Percentiles rank a stretch among this genome's conserved stretches.
phyloP scores from a whole-genome alignment of 2,888 invertebrate species.

The Tenthredo notha region DNA sequence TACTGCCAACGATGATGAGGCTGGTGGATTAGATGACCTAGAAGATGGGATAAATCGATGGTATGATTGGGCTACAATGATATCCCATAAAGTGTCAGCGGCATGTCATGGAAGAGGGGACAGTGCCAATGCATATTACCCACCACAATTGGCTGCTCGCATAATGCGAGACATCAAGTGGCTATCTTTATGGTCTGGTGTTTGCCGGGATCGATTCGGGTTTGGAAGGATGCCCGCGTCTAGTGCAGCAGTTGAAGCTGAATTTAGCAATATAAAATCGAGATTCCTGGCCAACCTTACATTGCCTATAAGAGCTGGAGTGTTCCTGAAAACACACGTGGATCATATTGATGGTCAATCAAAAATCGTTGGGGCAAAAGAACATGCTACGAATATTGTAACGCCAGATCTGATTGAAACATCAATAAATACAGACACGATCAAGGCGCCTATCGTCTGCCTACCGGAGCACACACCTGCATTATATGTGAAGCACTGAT shows the following conservation, averaged over 20 bases:
- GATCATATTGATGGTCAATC: slow-evolving; percentile 37
- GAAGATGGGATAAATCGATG: slow-evolving; percentile 1
- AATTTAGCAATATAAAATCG: slow-evolving; percentile 53
- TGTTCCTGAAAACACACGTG: slow-evolving; percentile 29
- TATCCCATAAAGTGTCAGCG: background rate
- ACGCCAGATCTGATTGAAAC: background rate
- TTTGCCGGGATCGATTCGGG: slow-evolving; percentile 35
- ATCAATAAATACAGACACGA: background rate
- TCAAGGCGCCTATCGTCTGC: background rate
- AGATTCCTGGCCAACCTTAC: slow-evolving; percentile 22
- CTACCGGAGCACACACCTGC: slow-evolving; percentile 52
- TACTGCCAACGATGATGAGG: background rate
- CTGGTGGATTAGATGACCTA: background rate
- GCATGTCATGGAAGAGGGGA: slow-evolving; percentile 15
- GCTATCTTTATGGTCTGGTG: slow-evolving; percentile 51
- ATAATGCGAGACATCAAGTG: slow-evolving; percentile 29
- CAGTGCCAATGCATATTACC: slow-evolving; percentile 40
- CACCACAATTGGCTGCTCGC: slow-evolving; percentile 19
- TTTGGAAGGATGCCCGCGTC: slow-evolving; percentile 54
- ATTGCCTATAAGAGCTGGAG: slow-evolving; percentile 28
- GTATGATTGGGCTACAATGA: background rate
- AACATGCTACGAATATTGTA: background rate
- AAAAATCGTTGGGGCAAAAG: slow-evolving; percentile 23
- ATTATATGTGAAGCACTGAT: slow-evolving; percentile 48
- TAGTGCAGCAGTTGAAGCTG: slow-evolving; percentile 54